Base-by-base conservation (phyloP, 2,797 vertebrate species). In the Hypotaenidia philippensis region DNA sequence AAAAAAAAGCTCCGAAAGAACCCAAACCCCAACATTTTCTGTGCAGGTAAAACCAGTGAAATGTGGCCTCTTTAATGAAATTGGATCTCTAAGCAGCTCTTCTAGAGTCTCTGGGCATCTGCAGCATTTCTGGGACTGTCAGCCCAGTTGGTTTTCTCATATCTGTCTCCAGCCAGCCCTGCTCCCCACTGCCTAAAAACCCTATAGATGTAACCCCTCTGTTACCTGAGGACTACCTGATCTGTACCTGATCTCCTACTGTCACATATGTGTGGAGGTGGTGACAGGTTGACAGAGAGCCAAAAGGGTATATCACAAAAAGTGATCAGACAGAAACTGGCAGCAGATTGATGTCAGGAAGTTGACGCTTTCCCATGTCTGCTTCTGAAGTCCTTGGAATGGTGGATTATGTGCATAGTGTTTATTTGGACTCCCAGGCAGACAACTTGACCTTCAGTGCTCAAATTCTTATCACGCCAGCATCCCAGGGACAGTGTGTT, bases 201-300 rank as follows among this genome's bases (percentile, higher is more conserved):
- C 6, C 2, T 49, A 21, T 11, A 25, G 9, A 18, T 3, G 7
- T 52, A 36, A 65, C 5, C 6, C 1, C 36, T 52, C 18, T 23
- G 45, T 47, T 22, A 47, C 45, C 21, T 47, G 45, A 47, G 45
- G 45, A 10, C 10, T 47, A 45, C 20, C 41, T 66, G 63, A 32
- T 34, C 57, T 68, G 36, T 40, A 68, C 26, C 14, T 29, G 5
- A 41, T 75, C n/a, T 74, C 52, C 56, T 77, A 13, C 13, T 38
- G 22, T 29, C 26, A n/a, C 3, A 2, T 0, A 29, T 4, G 2
- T 0, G 0, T 34, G 23, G 32, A 59, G 16, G 5, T 44, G 10
- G 31, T 2, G 3, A 34, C 22, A 50, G 21, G 20, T 3, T 56
- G 40, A 69, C 21, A 68, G 13, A 57, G 18, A 68, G 26, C 15